These are phyloP conservation scores for Allacma fusca DNA, from an alignment of 2,888 invertebrate genomes.

Conservation along the genomic window DNA sequence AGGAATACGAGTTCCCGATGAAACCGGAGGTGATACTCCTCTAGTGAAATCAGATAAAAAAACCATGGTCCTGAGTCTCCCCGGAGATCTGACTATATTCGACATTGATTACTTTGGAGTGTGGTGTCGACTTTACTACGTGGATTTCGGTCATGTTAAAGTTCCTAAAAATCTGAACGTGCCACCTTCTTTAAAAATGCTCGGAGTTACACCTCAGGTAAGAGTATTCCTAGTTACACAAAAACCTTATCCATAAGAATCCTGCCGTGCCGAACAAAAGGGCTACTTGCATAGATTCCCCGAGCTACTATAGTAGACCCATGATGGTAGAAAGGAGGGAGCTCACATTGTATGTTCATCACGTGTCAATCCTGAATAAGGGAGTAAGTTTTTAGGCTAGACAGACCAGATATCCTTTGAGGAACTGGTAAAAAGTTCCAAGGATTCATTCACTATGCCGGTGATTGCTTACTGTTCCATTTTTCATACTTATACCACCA, in stretches of 20 bases:
- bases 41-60: conserved; percentile 83
- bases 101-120: conserved; percentile 92
- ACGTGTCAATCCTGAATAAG: conserved; percentile 22
- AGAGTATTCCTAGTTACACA: conserved; percentile 62
- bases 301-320: too few relatives aligned
- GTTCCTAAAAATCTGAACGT: conserved; percentile 80
- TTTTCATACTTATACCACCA: not conserved
- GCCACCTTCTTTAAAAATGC: conserved; percentile 90
- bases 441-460: conserved; percentile 6
- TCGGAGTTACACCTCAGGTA: conserved; percentile 94
- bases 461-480: conserved; percentile 17
- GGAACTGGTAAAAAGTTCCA: conserved; percentile 20
- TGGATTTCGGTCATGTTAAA: conserved; percentile 87
- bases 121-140: conserved; percentile 93
- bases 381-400: conserved; percentile 7
- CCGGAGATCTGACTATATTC: conserved; percentile 87
- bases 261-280: too few relatives aligned
- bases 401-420: not conserved
- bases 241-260: not conserved
- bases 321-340: too few relatives aligned
- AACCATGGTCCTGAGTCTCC: conserved; percentile 87
- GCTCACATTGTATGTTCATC: conserved; percentile 17
- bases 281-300: too few relatives aligned
- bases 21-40: conserved; percentile 81
- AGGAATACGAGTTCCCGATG: conserved; percentile 86